Evolutionary conservation across 2,888 invertebrate species (phyloP).

Genomic region (Melieria omissa): DNA sequence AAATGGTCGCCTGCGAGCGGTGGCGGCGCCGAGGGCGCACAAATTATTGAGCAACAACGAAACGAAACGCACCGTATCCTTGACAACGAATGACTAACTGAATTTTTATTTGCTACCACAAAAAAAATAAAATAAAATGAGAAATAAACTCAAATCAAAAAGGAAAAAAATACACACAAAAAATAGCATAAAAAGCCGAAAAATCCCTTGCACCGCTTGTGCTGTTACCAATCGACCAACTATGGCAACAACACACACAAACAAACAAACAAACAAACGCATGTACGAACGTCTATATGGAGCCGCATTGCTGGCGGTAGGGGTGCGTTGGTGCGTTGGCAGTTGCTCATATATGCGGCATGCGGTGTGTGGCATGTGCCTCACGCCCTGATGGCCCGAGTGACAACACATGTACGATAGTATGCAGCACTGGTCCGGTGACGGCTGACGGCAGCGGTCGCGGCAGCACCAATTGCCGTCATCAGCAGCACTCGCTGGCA

Average conservation of each 20-base stretch:
- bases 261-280: background rate
- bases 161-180: constrained; percentile 45
- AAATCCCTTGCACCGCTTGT: constrained; percentile 41
- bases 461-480: too few species aligned
- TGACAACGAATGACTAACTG: constrained; percentile 67
- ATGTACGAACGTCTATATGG: constrained; percentile 27
- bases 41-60: constrained; percentile 2
- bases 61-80: constrained; percentile 64
- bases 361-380: too few species aligned
- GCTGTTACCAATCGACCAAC: constrained; percentile 30
- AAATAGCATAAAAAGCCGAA: constrained; percentile 36
- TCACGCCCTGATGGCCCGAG: too few species aligned
- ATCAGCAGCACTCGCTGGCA: too few species aligned
- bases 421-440: too few species aligned
- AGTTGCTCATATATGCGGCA: too few species aligned
- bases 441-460: too few species aligned
- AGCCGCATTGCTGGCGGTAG: constrained; percentile 38
- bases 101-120: constrained; percentile 66
- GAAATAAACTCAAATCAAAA: constrained; percentile 48
- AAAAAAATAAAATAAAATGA: constrained; percentile 43
- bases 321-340: constrained; percentile 2
- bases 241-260: constrained; percentile 21
- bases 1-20: constrained; percentile 8
- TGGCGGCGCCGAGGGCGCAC: constrained; percentile 16
- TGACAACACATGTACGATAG: too few species aligned